These are phyloP conservation scores for Epinephelus fuscoguttatus DNA, from an alignment of 2,113 vertebrate species.

Conservation along the genomic window DNA sequence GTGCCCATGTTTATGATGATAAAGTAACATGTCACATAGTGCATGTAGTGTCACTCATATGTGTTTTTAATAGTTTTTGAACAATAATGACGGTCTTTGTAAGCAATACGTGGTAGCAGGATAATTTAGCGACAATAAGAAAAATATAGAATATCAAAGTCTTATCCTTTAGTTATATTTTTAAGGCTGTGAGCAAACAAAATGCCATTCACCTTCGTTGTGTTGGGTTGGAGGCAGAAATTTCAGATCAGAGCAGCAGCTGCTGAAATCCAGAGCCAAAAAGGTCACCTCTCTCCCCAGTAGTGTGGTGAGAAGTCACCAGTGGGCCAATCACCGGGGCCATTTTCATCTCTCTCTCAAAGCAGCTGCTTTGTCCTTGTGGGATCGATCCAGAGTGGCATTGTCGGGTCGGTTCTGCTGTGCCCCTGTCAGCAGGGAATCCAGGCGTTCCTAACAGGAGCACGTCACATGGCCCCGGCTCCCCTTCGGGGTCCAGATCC, in stretches of 20 bases:
- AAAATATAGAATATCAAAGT: neutral
- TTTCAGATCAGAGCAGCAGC: conserved; percentile 17
- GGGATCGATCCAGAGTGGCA: conserved; percentile 74
- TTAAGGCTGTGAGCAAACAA: neutral
- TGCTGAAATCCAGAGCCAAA: conserved; percentile 48
- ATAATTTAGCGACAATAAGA: neutral
- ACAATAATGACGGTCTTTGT: neutral
- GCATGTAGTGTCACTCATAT: too few species aligned
- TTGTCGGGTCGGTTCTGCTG: conserved; percentile 68
- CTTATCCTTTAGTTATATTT: neutral
- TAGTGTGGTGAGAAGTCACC: conserved; percentile 71
- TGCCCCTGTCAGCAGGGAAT: conserved; percentile 68
- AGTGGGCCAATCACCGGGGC: conserved; percentile 58
- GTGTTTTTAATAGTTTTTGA: neutral
- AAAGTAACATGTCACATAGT: too few species aligned
- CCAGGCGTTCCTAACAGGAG: conserved; percentile 68
- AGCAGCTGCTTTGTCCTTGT: conserved; percentile 69
- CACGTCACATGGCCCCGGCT: conserved; percentile 17
- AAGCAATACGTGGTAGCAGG: neutral
- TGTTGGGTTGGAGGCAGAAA: conserved; percentile 2
- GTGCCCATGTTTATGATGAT: too few species aligned
- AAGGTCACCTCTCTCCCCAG: conserved; percentile 70
- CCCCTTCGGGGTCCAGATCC: conserved; percentile 51
- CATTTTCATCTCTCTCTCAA: conserved; percentile 60
- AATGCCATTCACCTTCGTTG: conserved; percentile 6